Conservation (phyloP, 2,113 vertebrate genomes). For the Festucalex cinctus region DNA sequence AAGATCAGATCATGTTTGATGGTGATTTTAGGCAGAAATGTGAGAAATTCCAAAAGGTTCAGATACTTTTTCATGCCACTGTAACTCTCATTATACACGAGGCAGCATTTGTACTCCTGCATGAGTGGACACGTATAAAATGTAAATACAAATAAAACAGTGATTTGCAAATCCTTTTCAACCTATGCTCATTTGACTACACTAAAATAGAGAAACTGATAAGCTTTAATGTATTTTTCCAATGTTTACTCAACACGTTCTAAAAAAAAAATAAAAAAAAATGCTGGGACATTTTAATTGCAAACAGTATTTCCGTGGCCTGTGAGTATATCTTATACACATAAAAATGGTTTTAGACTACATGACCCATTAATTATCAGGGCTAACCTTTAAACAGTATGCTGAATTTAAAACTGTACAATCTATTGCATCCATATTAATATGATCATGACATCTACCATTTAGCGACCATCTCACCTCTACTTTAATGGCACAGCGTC, state of each 20-base stretch:
- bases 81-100: background rate
- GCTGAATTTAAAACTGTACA: background rate
- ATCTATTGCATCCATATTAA: background rate
- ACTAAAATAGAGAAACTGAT: background rate
- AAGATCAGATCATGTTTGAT: too few species aligned
- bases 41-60: too few species aligned
- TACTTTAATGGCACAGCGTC: conserved; percentile 98
- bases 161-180: too few species aligned
- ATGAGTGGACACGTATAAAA: too few species aligned
- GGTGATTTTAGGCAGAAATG: too few species aligned
- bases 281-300: too few species aligned
- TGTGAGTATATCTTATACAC: background rate
- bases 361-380: background rate
- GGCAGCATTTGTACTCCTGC: background rate
- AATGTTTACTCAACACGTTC: too few species aligned
- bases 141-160: too few species aligned
- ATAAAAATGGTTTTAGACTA: background rate
- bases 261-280: too few species aligned
- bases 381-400: background rate
- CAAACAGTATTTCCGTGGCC: background rate
- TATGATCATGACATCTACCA: background rate
- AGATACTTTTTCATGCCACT: too few species aligned
- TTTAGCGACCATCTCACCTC: conserved; percentile 76
- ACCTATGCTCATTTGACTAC: background rate
- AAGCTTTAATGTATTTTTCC: too few species aligned